Evolutionary conservation across 1,140 invertebrate species (phyloP).

Genomic region (Apis laboriosa): DNA sequence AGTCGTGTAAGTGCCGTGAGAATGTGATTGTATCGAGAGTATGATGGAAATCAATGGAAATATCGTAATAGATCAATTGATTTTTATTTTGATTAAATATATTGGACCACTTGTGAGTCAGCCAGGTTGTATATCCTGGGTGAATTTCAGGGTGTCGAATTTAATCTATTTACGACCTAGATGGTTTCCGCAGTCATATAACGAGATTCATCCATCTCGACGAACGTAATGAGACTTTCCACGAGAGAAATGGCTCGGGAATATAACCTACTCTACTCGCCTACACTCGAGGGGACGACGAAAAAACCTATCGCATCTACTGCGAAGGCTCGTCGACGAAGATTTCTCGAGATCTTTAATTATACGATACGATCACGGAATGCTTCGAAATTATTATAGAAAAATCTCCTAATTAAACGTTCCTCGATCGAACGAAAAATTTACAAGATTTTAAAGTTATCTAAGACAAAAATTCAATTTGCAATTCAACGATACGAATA

Average conservation of each 20-base stretch:
- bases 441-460: background rate
- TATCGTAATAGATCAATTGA: too few relatives aligned
- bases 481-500: too few relatives aligned
- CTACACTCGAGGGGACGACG: constrained; percentile 35
- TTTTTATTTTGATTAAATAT: background rate
- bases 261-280: constrained; percentile 35
- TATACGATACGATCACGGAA: background rate
- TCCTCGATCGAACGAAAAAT: background rate
- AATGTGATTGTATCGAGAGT: too few relatives aligned
- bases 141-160: constrained; percentile 43
- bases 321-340: background rate
- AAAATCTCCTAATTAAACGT: background rate
- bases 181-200: constrained; percentile 55
- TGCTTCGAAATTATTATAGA: background rate
- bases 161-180: constrained; percentile 46
- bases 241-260: constrained; percentile 49
- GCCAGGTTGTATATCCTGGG: background rate
- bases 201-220: constrained; percentile 64
- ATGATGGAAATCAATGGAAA: too few relatives aligned
- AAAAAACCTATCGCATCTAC: constrained; percentile 30
- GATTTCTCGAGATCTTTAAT: constrained; percentile 32
- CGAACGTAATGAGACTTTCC: constrained; percentile 50
- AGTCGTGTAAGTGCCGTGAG: too few relatives aligned
- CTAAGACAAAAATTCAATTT: background rate
- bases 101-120: constrained; percentile 3